Conservation (phyloP, 2,888 invertebrate species). For the Calameuta filiformis region DNA sequence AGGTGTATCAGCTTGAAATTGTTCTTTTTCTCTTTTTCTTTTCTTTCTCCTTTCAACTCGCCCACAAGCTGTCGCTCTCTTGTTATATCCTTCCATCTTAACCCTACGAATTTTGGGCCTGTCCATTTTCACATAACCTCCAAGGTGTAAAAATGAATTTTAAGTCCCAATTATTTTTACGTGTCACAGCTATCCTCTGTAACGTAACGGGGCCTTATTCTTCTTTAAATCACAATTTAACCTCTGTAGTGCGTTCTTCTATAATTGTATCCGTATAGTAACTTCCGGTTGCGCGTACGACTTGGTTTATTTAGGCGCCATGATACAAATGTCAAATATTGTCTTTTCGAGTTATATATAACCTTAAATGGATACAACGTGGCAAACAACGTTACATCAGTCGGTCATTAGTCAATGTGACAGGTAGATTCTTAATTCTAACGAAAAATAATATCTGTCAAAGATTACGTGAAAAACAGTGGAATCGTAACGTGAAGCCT, state of each 20-base stretch:
- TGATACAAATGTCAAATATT: neutral
- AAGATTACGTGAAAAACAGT: neutral
- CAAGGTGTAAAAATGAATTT: neutral
- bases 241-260: neutral
- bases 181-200: neutral
- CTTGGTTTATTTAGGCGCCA: neutral
- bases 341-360: neutral
- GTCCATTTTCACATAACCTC: neutral
- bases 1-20: conserved; percentile 45
- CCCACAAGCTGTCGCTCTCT: conserved; percentile 45
- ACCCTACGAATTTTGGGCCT: neutral
- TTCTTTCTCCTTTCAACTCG: conserved; percentile 31
- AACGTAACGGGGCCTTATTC: neutral
- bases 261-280: neutral
- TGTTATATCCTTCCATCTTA: conserved; percentile 23
- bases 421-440: neutral
- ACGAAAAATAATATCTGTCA: neutral
- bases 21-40: conserved; percentile 7
- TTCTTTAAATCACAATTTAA: neutral
- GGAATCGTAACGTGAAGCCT: neutral
- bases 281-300: neutral
- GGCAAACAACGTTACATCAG: neutral
- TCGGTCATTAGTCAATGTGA: neutral
- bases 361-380: neutral
- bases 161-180: neutral